Percentiles rank a stretch among this genome's conserved stretches.
Evolutionary conservation across 1,140 invertebrate species (phyloP).

Genomic region (Lepidurus apus): DNA sequence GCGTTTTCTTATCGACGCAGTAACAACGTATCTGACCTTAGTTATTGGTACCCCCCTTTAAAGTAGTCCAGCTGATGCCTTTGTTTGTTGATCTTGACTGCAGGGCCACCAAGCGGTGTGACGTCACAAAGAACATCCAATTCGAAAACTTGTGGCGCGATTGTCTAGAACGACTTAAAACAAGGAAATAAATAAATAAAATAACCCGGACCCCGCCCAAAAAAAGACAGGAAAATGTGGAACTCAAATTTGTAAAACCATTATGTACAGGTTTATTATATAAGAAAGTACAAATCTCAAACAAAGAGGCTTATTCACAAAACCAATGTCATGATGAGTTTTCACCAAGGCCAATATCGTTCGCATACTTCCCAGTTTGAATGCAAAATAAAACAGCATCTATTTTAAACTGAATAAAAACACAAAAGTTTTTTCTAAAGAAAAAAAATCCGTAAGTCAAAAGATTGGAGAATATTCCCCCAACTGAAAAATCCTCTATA

Average conservation of each 20-base stretch:
- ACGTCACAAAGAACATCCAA: too few relatives aligned
- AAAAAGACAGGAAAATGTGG: not conserved
- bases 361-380: conserved; percentile 13
- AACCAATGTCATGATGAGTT: not conserved
- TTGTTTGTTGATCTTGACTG: not conserved
- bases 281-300: conserved; percentile 22
- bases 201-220: not conserved
- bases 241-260: conserved; percentile 11
- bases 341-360: conserved; percentile 18
- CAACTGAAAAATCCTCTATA: not conserved
- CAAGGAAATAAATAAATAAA: not conserved
- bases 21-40: conserved; percentile 6
- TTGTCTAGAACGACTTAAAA: not conserved
- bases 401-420: not conserved
- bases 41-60: not conserved
- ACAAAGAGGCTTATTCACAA: conserved; percentile 18
- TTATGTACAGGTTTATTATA: conserved; percentile 14
- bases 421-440: not conserved
- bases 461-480: not conserved
- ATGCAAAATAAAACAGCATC: not conserved
- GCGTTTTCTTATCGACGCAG: not conserved
- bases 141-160: too few relatives aligned
- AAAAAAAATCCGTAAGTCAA: not conserved
- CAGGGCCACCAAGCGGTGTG: too few relatives aligned
- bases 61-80: not conserved